Evolutionary conservation across 1,140 invertebrate species (phyloP), one percentile per base, ranked within the genome.

Genomic region (Drosophila burlai): DNA sequence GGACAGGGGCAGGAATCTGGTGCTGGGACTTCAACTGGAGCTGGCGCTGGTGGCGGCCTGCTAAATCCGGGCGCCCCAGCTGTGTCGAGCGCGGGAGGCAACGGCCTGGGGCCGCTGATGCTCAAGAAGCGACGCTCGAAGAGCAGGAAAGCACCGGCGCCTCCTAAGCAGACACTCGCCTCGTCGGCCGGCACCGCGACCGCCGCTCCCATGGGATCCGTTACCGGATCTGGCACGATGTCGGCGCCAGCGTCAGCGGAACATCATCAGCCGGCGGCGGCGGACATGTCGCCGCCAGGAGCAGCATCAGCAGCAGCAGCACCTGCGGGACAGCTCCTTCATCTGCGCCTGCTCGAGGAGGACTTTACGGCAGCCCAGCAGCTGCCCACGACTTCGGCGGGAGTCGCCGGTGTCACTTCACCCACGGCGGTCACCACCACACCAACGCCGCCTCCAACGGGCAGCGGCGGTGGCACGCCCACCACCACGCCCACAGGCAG

Each of bases 81-180:
- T 93, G 86, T 90, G 93, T 83, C 93, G 93, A 66, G 92, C 90
- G 50, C 94, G 91, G 93, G 94, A 90, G 91, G 94, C 86, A 94
- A 95, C 66, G 94, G 95, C 77, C 93, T 96, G 60, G 96, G 96
- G 16, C 95, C 95, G 38, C 92, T 96, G 45, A 95, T 96, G 80
- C 93, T 96, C 43, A 94, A 95, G 45, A 96, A 96, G 84, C 93
- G 96, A 76, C 94, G 96, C 64, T 96, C 95, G 81, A 96, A 96
- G 94, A 96, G 95, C 76, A 93, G 96, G 46, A 94, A 95, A 26
- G 95, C 96, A 63, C 95, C 96, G 42, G 93, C 95, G 45, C 95
- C 95, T 26, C 94, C 95, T 74, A 92, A 92, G 90, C 92, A 93
- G 82, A 73, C 91, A 83, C 91, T 91, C 78, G 77, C 83, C 45